Percentiles rank a stretch among this genome's conserved stretches.
Conservation (phyloP, 2,888 invertebrate species). For the Plemyria rubiginata region DNA sequence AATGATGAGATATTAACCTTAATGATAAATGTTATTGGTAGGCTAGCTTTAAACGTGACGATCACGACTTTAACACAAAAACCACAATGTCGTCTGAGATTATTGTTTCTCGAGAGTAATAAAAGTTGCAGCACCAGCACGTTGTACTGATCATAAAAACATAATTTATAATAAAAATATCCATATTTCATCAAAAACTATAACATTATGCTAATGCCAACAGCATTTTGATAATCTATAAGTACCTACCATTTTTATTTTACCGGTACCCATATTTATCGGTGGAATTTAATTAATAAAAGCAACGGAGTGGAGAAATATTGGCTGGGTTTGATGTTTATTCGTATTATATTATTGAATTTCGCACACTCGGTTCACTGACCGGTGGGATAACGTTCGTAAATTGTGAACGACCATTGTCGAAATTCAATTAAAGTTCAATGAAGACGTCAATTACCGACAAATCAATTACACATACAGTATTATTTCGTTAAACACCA, state of each 20-base stretch:
- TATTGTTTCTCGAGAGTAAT: conserved; percentile 24
- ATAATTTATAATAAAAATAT: not conserved
- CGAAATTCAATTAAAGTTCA: conserved; percentile 60
- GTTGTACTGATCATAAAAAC: conserved; percentile 24
- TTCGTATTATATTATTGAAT: conserved; percentile 49
- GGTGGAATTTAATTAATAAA: conserved; percentile 49
- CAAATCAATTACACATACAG: conserved; percentile 53
- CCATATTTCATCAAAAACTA: too few relatives aligned
- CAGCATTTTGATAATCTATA: conserved; percentile 12
- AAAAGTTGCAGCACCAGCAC: conserved; percentile 23
- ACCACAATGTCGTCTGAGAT: conserved; percentile 32
- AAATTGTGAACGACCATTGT: conserved; percentile 50
- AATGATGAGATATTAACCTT: conserved; percentile 7
- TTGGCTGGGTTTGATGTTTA: conserved; percentile 43
- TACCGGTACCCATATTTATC: conserved; percentile 37
- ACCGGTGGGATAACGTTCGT: conserved; percentile 49
- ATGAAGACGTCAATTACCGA: conserved; percentile 59
- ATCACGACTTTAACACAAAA: conserved; percentile 38
- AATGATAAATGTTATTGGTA: conserved; percentile 25
- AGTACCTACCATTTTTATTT: conserved; percentile 28
- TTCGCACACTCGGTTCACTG: conserved; percentile 49
- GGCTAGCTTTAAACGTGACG: conserved; percentile 30
- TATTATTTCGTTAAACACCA: conserved; percentile 45
- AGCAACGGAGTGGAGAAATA: conserved; percentile 43
- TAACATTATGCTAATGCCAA: too few relatives aligned